Conservation (phyloP, 2,888 invertebrate species). For the Drosophila borealis region DNA sequence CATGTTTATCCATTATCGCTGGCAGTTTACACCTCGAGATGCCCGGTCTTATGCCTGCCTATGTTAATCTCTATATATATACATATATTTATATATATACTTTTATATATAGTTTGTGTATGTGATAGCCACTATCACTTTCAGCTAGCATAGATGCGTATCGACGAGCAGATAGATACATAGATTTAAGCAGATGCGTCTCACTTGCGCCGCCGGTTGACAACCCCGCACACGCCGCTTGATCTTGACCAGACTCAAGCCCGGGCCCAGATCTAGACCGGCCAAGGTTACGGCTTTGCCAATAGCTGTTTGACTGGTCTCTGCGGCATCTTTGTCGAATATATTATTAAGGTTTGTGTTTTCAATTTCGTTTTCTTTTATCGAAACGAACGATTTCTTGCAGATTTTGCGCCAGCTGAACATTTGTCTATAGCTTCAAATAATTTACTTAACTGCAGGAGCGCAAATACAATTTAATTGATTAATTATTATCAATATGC, state of each 20-base stretch:
- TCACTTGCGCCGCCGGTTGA: conserved; percentile 6
- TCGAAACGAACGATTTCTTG: neutral
- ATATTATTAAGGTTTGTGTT: conserved; percentile 4
- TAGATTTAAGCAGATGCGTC: conserved; percentile 14
- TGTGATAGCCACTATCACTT: conserved; percentile 19
- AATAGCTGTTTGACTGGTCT: conserved; percentile 34
- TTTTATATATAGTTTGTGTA: neutral
- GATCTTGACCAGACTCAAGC: conserved; percentile 34
- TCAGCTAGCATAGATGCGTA: conserved; percentile 1
- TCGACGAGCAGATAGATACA: neutral
- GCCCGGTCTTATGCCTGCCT: neutral
- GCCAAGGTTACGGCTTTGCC: conserved; percentile 24
- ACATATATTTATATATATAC: neutral
- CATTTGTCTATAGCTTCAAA: too few species aligned
- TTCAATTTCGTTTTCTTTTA: conserved; percentile 4
- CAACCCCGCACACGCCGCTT: conserved; percentile 12
- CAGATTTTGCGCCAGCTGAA: conserved; percentile 4
- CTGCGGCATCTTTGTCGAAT: conserved; percentile 32
- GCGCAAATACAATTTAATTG: too few species aligned
- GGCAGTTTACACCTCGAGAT: neutral
- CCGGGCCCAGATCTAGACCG: conserved; percentile 14
- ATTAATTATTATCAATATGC: too few species aligned
- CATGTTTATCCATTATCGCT: conserved; percentile 17
- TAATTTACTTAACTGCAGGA: too few species aligned
- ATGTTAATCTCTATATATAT: neutral